Conservation (phyloP, 2,888 invertebrate species). For the Microctonus aethiopoides region DNA sequence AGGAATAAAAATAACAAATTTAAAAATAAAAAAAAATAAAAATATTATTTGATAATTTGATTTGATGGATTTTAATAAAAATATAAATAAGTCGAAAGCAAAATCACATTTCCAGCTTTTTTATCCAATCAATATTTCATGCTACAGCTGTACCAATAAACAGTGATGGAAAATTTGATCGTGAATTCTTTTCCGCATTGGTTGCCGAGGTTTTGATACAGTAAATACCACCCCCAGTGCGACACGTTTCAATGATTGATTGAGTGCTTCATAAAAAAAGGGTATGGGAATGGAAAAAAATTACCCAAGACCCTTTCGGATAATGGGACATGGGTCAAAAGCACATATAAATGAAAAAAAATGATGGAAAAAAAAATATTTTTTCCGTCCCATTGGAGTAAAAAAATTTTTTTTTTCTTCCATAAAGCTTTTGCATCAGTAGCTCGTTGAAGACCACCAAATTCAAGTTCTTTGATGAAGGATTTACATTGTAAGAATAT, state of each 20-base stretch:
- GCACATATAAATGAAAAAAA: constrained; percentile 30
- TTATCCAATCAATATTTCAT: not conserved
- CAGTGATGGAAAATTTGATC: not conserved
- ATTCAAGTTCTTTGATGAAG: not conserved
- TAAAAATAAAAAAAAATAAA: not conserved
- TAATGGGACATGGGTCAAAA: not conserved
- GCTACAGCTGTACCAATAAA: not conserved
- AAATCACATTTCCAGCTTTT: not conserved
- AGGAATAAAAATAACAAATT: not conserved
- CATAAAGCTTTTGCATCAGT: too few relatives aligned
- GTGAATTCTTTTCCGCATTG: not conserved
- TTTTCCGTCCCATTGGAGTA: not conserved
- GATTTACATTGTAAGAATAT: not conserved
- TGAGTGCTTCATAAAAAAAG: not conserved
- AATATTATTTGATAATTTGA: not conserved
- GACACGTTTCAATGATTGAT: not conserved
- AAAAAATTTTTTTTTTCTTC: not conserved
- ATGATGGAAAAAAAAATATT: constrained; percentile 3
- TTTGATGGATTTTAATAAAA: not conserved
- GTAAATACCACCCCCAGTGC: not conserved
- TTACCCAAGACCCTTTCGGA: not conserved
- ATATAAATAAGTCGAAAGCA: not conserved
- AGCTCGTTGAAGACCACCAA: not conserved
- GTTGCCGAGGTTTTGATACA: not conserved
- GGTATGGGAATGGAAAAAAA: not conserved